phyloP scores from a whole-genome alignment of 64 coral and sea anemone species.

The Montipora capricornis region DNA sequence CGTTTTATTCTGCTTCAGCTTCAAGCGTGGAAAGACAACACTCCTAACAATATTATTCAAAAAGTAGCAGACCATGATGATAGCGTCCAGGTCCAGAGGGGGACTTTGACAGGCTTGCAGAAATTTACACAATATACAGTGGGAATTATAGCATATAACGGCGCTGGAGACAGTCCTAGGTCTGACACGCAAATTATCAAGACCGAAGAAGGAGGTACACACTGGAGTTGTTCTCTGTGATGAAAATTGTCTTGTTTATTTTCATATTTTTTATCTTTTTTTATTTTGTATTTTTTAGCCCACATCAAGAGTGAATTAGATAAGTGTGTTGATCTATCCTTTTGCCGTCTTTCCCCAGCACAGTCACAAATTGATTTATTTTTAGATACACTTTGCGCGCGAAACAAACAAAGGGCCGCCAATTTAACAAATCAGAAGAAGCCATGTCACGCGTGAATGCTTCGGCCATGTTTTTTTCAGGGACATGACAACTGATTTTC shows the following conservation, averaged over 20 bases:
- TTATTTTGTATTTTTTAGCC: no score
- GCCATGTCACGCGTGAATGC: no score
- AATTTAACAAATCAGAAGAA: no score
- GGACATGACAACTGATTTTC: no score
- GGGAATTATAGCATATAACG: constrained; percentile 72
- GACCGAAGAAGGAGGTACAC: constrained; percentile 79
- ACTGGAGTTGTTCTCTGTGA: background rate
- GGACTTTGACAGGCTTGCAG: constrained; percentile 59
- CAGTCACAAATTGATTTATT: no score
- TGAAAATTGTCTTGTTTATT: background rate
- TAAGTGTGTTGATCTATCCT: no score
- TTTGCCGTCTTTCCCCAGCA: no score
- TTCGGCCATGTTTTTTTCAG: no score
- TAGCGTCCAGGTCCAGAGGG: constrained; percentile 46
- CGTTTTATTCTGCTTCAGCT: constrained; percentile 31
- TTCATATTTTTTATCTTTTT: background rate
- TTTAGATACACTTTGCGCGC: no score
- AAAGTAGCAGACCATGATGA: constrained; percentile 42
- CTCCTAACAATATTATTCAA: constrained; percentile 10
- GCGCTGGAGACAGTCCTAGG: constrained; percentile 74
- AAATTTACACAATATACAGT: constrained; percentile 86
- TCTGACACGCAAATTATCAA: constrained; percentile 68
- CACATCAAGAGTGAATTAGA: no score
- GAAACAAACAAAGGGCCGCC: no score
- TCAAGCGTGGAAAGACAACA: constrained; percentile 52